Evolutionary conservation across 2,888 invertebrate species (phyloP), one percentile per base, ranked within the genome.

Genomic region (Trissolcus brochymenae): DNA sequence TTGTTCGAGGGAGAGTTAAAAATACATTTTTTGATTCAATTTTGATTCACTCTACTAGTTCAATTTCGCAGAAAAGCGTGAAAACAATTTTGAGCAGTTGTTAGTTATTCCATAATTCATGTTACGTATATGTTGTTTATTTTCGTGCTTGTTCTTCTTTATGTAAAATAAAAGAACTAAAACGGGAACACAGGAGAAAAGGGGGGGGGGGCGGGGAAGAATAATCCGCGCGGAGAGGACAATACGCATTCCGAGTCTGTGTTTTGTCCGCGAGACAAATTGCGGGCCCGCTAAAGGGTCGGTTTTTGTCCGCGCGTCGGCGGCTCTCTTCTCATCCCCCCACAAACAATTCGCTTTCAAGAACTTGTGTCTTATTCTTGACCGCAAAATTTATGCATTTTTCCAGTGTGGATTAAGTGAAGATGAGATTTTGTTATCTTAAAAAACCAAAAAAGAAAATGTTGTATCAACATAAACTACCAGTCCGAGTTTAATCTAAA

Each of bases 241-340:
- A 87, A 87, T 87, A 84, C 85, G 82, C 85, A 87, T 87, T 87
- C 87, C 87, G 78, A 71, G 76, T 73, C 80, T 81, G 82, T 87
- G 86, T 87, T 87, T 87, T 87, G 87, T 82, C 84, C 82, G 81
- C 80, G 82, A 84, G 87, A 87, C 87, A 87, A 87, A 87, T 87
- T 87, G 87, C 87, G 81, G 85, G 81, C 84, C 84, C 85, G 85
- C 84, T 87, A 87, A 87, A 85, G 85, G 87, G 82, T 84, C 82
- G 81, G 78, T 86, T 87, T 87, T 86, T 85, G 82, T 81, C 41
- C 65, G 75, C 79, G 49, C 67, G 75, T 59, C 80, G 81, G 80
- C 79, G 55, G 76, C 74, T 35, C 78, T 82, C 78, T 81, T 81
- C 79, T 79, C 78, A 75, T 79, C 79, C 79, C 81, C 67, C 80